phyloP scores from a whole-genome alignment of 2,797 vertebrate genomes.

The Nyctibius grandis region DNA sequence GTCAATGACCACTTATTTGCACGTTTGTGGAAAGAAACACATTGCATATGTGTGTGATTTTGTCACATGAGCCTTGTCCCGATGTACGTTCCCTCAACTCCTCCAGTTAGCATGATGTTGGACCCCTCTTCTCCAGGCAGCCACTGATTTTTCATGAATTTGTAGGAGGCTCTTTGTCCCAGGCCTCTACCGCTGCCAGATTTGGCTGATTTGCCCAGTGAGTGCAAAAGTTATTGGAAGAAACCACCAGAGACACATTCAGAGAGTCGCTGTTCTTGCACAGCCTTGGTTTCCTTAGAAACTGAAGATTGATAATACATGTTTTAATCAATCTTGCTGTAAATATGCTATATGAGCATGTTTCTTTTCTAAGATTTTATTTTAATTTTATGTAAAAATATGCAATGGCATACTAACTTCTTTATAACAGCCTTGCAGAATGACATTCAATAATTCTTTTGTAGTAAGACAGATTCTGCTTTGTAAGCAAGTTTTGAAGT shows the following conservation, averaged over 20 bases:
- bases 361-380: neutral
- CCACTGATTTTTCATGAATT: neutral
- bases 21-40: neutral
- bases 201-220: neutral
- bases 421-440: neutral
- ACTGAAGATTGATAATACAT: neutral
- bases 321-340: neutral
- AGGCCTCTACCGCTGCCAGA: neutral
- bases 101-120: fast-evolving
- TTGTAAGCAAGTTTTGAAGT: neutral
- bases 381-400: slow-evolving; percentile 32
- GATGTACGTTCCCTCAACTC: fast-evolving
- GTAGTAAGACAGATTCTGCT: neutral
- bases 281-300: neutral
- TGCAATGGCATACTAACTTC: neutral
- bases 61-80: neutral
- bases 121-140: neutral
- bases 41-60: neutral
- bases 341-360: neutral
- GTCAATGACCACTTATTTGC: neutral
- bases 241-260: neutral
- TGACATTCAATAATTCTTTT: neutral
- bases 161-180: neutral
- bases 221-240: neutral
- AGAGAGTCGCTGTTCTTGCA: neutral